These are phyloP conservation scores for Argyresthia goedartella DNA, from an alignment of 2,888 invertebrate genomes.

Conservation along the genomic window DNA sequence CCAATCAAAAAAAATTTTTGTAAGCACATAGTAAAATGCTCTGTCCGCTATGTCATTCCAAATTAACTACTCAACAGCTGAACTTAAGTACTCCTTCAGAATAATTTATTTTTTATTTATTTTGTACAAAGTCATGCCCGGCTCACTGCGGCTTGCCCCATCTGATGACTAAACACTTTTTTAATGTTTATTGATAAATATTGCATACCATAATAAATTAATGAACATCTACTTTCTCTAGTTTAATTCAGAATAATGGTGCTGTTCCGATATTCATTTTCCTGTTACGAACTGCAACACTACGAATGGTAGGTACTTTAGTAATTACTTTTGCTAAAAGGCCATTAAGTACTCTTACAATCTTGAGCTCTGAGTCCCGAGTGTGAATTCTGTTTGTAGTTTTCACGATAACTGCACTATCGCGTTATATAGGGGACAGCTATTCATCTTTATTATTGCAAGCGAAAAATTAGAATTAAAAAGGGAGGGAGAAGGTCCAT, in stretches of 20 bases:
- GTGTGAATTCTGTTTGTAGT: no score
- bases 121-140: conserved; percentile 50
- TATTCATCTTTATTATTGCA: no score
- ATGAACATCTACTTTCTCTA: conserved; percentile 26
- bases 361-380: no score
- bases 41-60: conserved; percentile 32
- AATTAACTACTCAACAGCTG: neutral
- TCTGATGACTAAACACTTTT: conserved; percentile 66
- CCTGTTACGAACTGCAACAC: no score
- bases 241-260: conserved; percentile 6
- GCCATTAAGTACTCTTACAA: no score
- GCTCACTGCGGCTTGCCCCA: conserved; percentile 46
- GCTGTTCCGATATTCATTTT: no score
- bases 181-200: conserved; percentile 42
- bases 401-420: no score
- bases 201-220: conserved; percentile 54
- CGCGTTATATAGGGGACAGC: no score
- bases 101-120: conserved; percentile 50
- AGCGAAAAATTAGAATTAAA: no score
- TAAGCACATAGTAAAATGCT: conserved; percentile 37
- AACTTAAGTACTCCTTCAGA: neutral
- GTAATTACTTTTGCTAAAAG: no score
- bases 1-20: conserved; percentile 15
- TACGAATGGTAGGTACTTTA: no score
- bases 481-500: no score